Percentiles rank a stretch among this genome's conserved stretches.
Conservation (phyloP, 2,797 vertebrate species). For the Labroides dimidiatus region DNA sequence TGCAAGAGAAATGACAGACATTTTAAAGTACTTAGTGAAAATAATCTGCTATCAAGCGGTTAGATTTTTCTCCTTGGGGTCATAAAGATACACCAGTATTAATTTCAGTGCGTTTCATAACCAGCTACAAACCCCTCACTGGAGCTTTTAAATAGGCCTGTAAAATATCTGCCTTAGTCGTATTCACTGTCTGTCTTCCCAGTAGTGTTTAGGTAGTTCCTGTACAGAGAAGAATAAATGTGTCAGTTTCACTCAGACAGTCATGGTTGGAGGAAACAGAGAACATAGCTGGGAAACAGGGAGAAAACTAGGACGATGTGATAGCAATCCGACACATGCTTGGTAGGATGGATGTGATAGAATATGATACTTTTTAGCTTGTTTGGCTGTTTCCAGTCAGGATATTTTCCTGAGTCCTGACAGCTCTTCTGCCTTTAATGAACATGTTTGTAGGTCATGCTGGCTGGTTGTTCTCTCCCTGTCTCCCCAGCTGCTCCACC, state of each 20-base stretch:
- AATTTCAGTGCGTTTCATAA: too few relatives aligned
- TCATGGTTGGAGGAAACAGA: background rate
- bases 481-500: slow-evolving; percentile 1
- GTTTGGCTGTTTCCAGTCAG: slow-evolving; percentile 9
- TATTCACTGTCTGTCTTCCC: background rate
- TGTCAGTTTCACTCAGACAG: background rate
- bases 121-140: too few relatives aligned
- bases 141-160: background rate
- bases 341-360: background rate
- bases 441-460: slow-evolving; percentile 10
- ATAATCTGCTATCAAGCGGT: too few relatives aligned
- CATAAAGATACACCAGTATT: too few relatives aligned
- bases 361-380: slow-evolving; percentile 2
- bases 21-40: too few relatives aligned
- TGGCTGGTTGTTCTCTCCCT: background rate
- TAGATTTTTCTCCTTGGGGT: too few relatives aligned
- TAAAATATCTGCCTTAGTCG: slow-evolving; percentile 1
- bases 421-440: slow-evolving; percentile 18
- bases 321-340: slow-evolving; percentile 11
- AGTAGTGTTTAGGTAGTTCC: background rate
- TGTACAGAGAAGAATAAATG: background rate
- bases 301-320: slow-evolving; percentile 6
- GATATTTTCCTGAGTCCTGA: background rate
- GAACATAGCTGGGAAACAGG: background rate
- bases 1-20: too few relatives aligned